phyloP scores from a whole-genome alignment of 1,140 invertebrate genomes.

The Polyergus mexicanus region DNA sequence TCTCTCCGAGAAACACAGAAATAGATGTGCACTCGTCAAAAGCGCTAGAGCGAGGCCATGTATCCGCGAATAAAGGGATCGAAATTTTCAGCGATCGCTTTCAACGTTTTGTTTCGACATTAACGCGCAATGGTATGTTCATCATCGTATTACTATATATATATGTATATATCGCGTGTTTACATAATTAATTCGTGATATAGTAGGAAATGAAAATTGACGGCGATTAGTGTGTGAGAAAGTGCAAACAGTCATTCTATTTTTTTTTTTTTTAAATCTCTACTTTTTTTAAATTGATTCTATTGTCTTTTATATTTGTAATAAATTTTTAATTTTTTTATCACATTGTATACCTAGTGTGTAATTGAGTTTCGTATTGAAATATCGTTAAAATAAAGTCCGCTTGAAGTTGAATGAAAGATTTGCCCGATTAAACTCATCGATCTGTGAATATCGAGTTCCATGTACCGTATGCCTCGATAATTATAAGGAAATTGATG shows the following conservation, averaged over 20 bases:
- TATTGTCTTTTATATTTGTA: neutral
- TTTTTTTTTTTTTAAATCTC: neutral
- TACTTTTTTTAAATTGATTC: neutral
- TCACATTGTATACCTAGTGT: too few relatives aligned
- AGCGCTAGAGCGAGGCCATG: conserved; percentile 25
- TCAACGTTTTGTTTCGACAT: conserved; percentile 9
- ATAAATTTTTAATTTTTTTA: too few relatives aligned
- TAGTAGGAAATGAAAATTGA: neutral
- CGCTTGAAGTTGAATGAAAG: neutral
- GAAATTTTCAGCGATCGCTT: conserved; percentile 40
- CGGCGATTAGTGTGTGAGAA: too few relatives aligned
- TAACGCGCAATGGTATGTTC: neutral
- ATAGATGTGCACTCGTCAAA: conserved; percentile 48
- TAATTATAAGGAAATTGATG: neutral
- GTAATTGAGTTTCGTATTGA: neutral
- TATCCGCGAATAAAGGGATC: conserved; percentile 21
- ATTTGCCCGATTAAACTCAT: neutral
- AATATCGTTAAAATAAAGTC: neutral
- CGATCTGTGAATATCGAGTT: neutral
- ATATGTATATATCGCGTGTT: neutral
- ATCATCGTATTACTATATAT: neutral
- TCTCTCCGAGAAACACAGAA: conserved; percentile 55
- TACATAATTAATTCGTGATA: neutral
- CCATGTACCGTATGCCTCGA: neutral
- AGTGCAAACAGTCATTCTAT: neutral